Conservation (phyloP, 2,113 vertebrate genomes). For the Hystrix cristata region DNA sequence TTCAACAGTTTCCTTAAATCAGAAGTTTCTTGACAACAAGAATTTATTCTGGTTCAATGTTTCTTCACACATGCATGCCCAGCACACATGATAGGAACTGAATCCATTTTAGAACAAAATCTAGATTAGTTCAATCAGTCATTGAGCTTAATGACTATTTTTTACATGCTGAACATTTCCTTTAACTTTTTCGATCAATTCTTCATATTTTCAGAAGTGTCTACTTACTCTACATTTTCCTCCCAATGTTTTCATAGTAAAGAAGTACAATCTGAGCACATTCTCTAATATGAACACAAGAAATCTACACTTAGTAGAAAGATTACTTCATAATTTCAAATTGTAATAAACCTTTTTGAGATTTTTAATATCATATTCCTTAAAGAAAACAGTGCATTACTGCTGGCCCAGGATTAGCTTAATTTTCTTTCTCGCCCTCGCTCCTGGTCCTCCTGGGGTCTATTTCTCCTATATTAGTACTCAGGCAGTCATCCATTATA, state of each 20-base stretch:
- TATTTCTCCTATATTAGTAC: slow-evolving; percentile 68
- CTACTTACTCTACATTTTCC: slow-evolving; percentile 9
- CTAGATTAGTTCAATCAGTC: not conserved
- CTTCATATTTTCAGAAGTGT: not conserved
- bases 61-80: not conserved
- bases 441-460: not conserved
- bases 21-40: not conserved
- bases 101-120: slow-evolving; percentile 7
- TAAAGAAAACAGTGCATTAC: slow-evolving; percentile 3
- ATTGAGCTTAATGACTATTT: not conserved
- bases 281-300: not conserved
- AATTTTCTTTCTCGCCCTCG: not conserved
- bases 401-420: slow-evolving; percentile 53
- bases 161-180: not conserved
- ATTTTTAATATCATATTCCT: slow-evolving; percentile 32
- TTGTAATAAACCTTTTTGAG: not conserved
- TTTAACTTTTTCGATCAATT: not conserved
- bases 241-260: not conserved
- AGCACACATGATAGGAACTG: not conserved
- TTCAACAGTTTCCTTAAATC: not conserved
- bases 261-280: not conserved
- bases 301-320: slow-evolving; percentile 13
- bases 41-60: not conserved
- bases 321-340: not conserved
- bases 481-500: slow-evolving; percentile 72